Conservation (phyloP, 1,140 invertebrate species). For the Drosophila lacertosa region DNA sequence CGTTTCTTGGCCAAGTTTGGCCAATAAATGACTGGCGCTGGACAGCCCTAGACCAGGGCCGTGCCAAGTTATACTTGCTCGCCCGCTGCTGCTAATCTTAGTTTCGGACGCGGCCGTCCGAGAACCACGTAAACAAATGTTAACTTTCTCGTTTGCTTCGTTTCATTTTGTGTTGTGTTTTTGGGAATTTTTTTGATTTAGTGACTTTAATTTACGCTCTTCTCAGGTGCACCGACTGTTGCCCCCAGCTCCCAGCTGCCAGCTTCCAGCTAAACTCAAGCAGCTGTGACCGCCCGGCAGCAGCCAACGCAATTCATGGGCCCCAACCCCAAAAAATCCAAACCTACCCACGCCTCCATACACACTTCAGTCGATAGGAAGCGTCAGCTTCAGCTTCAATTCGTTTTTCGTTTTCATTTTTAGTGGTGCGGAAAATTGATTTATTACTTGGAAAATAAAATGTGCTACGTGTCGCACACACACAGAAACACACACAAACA, state of each 20-base stretch:
- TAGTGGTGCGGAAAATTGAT: constrained; percentile 84
- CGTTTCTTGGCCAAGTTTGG: constrained; percentile 61
- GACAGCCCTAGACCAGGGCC: constrained; percentile 11
- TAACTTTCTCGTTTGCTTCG: constrained; percentile 75
- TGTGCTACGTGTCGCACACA: constrained; percentile 80
- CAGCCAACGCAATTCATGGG: constrained; percentile 18
- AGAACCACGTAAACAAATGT: constrained; percentile 79
- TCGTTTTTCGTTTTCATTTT: constrained; percentile 82
- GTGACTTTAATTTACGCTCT: constrained; percentile 83
- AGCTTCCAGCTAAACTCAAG: constrained; percentile 10
- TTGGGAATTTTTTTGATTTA: constrained; percentile 78
- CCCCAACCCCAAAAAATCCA: background rate
- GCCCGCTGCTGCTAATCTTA: constrained; percentile 6
- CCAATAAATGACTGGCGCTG: constrained; percentile 73
- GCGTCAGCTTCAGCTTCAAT: constrained; percentile 70
- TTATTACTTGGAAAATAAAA: constrained; percentile 84
- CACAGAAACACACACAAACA: constrained; percentile 37
- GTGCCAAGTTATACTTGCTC: constrained; percentile 48
- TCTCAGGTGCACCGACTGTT: constrained; percentile 78
- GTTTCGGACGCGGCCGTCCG: constrained; percentile 47
- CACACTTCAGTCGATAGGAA: constrained; percentile 72
- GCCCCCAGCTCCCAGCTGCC: no score
- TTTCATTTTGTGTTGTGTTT: constrained; percentile 43
- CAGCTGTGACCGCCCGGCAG: constrained; percentile 49
- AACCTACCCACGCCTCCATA: constrained; percentile 1